Evolutionary conservation across 2,888 invertebrate species (phyloP), one percentile per base, ranked within the genome.

Genomic region (Neuroscelio doddi): DNA sequence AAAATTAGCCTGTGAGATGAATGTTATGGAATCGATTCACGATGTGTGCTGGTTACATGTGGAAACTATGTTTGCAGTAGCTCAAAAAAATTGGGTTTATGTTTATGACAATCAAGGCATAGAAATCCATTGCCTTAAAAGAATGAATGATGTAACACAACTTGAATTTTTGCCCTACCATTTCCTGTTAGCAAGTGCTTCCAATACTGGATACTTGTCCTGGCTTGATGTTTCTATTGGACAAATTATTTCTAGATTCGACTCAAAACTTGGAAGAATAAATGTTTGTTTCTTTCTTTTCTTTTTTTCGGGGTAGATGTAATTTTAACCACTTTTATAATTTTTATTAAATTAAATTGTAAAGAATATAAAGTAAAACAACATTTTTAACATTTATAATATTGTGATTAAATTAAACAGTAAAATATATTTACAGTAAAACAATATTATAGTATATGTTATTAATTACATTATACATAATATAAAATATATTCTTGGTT

Each of bases 81-180:
- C 98, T 0, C 99, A 99, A 84, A 97, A 97, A 79, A 90, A 94
- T 72, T 98, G 97, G 96, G 91, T 97, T 0, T 94, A 96, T 78
- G 92, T 99, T 69, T 99, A 99, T 82, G 99, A 99, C 82, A 96
- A 96, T 78, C 92, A 94, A 77, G 98, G 98, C n/a, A 92, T 93
- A 36, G 99, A 99, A 85, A 82, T 99, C 51, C 99, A 99, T 83
- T 98, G 98, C 82, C 83, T 99, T 0, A 98, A 98, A 85, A 88
- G 87, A 68, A 86, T 99, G 84, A 89, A 93, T 81, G 89, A 90
- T 72, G 91, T 94, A 3, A 88, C 93, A 12, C 87, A 91, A 58
- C 87, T 99, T 87, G 96, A 98, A 81, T 99, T 98, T 85, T 87
- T 99, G 17, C 98, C 98, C 0, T 97, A 97, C 82, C 99, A 99